These are phyloP conservation scores for Apaloderma vittatum DNA, from an alignment of 2,113 vertebrate species.

Conservation along the genomic window DNA sequence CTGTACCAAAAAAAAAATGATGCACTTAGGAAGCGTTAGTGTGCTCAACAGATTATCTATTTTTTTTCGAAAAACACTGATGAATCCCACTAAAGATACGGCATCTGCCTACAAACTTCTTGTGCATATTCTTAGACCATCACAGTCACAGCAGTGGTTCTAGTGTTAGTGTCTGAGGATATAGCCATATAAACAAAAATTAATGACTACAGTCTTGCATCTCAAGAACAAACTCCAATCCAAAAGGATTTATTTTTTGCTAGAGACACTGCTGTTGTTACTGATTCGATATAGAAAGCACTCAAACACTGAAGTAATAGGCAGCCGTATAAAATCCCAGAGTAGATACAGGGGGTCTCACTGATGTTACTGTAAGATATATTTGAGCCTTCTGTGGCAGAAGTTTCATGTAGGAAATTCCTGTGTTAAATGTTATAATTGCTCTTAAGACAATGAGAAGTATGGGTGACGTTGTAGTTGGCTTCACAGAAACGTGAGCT, in stretches of 20 bases:
- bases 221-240: background rate
- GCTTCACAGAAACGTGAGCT: background rate
- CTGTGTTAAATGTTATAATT: background rate
- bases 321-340: background rate
- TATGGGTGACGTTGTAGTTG: background rate
- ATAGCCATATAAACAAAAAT: background rate
- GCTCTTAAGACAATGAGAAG: background rate
- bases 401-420: background rate
- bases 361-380: background rate
- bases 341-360: background rate
- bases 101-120: background rate
- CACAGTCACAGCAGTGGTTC: background rate
- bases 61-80: background rate
- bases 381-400: background rate
- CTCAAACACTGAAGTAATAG: background rate
- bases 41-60: background rate
- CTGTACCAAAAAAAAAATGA: background rate
- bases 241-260: background rate
- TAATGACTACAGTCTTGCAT: background rate
- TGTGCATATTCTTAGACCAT: background rate
- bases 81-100: background rate
- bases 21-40: background rate
- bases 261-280: background rate
- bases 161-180: background rate
- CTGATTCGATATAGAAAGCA: background rate